phyloP scores from a whole-genome alignment of 2,888 invertebrate genomes.

The Leucophora obtusa region DNA sequence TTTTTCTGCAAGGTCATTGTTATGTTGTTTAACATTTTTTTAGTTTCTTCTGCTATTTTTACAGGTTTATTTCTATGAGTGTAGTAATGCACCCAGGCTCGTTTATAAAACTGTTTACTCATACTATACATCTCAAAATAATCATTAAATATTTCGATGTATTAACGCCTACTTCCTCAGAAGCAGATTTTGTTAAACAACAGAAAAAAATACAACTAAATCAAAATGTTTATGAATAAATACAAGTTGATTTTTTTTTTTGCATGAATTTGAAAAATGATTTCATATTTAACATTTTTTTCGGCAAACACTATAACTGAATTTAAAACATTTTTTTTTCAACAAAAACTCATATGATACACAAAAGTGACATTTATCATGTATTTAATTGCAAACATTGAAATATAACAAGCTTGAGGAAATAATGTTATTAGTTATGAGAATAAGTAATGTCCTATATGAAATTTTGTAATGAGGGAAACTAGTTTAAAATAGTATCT shows the following conservation, averaged over 20 bases:
- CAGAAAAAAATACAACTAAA: slow-evolving; percentile 8
- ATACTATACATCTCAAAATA: neutral
- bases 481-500: too few species aligned
- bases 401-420: neutral
- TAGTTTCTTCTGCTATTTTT: too few species aligned
- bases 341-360: neutral
- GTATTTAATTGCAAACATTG: slow-evolving; percentile 8
- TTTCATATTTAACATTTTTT: slow-evolving; percentile 4
- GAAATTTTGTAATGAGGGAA: too few species aligned
- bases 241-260: slow-evolving; percentile 23
- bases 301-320: slow-evolving; percentile 25
- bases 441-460: too few species aligned
- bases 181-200: slow-evolving; percentile 16
- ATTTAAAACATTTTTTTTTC: slow-evolving; percentile 21
- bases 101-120: slow-evolving; percentile 2
- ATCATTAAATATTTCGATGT: slow-evolving; percentile 27
- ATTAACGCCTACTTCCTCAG: slow-evolving; percentile 61
- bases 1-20: too few species aligned
- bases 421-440: neutral
- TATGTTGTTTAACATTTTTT: too few species aligned
- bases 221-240: slow-evolving; percentile 29
- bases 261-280: neutral
- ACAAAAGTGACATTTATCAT: slow-evolving; percentile 39
- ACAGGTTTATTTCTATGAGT: too few species aligned
- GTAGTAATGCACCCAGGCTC: slow-evolving; percentile 2